Conservation (phyloP, 2,797 vertebrate species). For the Rhinichthys osculus region DNA sequence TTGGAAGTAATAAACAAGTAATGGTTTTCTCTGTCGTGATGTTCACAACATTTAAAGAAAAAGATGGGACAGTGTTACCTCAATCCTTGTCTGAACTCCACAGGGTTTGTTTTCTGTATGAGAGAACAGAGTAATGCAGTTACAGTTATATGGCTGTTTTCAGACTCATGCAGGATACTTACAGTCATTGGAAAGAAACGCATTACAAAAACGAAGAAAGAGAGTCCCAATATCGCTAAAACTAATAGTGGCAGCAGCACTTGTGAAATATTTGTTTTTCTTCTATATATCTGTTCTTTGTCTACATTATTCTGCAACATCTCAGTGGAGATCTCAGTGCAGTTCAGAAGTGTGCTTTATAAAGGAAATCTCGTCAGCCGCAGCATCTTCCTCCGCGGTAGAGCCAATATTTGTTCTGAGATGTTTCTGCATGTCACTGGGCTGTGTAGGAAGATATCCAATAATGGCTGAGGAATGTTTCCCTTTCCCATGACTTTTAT, state of each 20-base stretch:
- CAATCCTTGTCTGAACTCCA: background rate
- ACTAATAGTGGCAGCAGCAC: background rate
- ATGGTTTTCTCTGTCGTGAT: background rate
- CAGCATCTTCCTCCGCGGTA: background rate
- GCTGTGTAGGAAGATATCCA: background rate
- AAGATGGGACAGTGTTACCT: background rate
- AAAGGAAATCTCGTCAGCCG: background rate
- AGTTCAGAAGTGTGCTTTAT: conserved; percentile 16
- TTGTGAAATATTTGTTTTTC: conserved; percentile 10
- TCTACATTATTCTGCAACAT: conserved; percentile 33
- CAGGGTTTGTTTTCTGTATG: background rate
- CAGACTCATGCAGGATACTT: background rate
- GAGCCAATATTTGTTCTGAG: conserved; percentile 26
- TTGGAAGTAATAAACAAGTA: background rate
- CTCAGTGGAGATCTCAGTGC: conserved; percentile 14
- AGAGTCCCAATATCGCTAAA: background rate
- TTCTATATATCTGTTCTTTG: conserved; percentile 20
- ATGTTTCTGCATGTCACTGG: conserved; percentile 12
- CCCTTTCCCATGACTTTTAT: background rate
- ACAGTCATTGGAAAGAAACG: background rate
- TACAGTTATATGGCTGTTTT: conserved; percentile 12
- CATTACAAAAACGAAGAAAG: background rate
- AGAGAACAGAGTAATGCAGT: conserved; percentile 6
- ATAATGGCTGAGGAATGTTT: conserved; percentile 9
- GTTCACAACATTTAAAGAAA: background rate